Evolutionary conservation across 2,888 invertebrate genomes (phyloP), one percentile per base, ranked within the genome.

Genomic region (Eulithis prunata): DNA sequence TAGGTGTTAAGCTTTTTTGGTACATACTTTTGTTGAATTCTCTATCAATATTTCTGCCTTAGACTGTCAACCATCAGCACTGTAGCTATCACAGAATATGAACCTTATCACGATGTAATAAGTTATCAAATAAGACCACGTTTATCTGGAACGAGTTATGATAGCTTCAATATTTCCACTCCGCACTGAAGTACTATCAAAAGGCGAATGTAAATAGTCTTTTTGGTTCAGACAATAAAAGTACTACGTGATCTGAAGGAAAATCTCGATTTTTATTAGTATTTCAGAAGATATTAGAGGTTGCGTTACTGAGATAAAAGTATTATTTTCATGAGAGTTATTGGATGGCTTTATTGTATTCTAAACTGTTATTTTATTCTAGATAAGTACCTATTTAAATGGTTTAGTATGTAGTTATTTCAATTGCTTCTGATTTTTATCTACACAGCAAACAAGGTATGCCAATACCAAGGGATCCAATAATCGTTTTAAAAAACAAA

Each of bases 221-320:
- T 74, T 68, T 74, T 71, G 69, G 69, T 62, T 68, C 43, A 72
- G 73, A 73, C 78, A 70, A 78, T 82, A 83, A 83, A 81, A 78
- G 60, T 57, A 54, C 73, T 76, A 81, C 83, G 83, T 83, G 82
- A 69, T 68, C 69, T 65, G 75, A 57, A 67, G 52, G 49, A 53
- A 56, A 59, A 66, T 41, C 49, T 64, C n/a, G 53, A 62, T 67
- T 67, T 66, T 63, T 38, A 63, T 55, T 49, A 57, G 43, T 57
- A 60, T 54, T 63, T 60, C 49, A 57, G 59, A 46, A 67, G 60
- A 57, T 67, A 67, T 67, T 63, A 67, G 54, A 60, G 60, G 55
- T 55, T 11, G 43, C 14, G 38, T 28, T 49, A 21, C 49, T 21
- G 49, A 10, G 36, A 58, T 12, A 54, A 49, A 43, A 41, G 41